Conservation (phyloP, 2,113 vertebrate genomes). For the Tamias sibiricus region DNA sequence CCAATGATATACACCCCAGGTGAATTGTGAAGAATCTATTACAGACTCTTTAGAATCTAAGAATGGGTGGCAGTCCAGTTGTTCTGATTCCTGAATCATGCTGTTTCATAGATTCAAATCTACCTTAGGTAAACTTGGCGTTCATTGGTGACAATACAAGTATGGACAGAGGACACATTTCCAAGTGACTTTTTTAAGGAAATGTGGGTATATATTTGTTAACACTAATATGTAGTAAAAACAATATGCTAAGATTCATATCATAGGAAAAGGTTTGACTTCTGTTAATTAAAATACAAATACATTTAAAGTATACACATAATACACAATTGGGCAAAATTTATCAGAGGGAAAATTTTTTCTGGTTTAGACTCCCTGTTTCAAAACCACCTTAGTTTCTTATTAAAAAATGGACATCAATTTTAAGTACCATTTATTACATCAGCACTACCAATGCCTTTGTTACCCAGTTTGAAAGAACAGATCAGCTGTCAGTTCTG, state of each 20-base stretch:
- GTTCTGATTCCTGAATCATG: constrained; percentile 15
- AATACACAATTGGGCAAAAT: background rate
- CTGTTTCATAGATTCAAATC: background rate
- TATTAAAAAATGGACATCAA: background rate
- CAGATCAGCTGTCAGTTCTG: background rate
- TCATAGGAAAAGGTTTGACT: background rate
- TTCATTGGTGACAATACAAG: background rate
- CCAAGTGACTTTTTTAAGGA: background rate
- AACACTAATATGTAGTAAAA: constrained; percentile 31
- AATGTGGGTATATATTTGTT: background rate
- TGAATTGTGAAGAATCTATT: constrained; percentile 60
- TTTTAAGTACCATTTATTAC: background rate
- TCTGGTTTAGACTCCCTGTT: background rate
- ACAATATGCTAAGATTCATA: constrained; percentile 27
- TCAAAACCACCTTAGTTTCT: background rate
- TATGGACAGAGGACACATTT: background rate
- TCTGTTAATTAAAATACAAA: constrained; percentile 26
- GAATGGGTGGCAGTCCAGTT: background rate
- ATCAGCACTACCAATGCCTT: background rate
- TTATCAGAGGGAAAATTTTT: background rate
- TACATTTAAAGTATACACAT: background rate
- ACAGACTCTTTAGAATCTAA: constrained; percentile 4
- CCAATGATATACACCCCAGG: background rate
- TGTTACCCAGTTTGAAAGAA: background rate
- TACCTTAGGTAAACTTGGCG: background rate